A percentile compares a stretch with the other conserved stretches of the same genome.
These are phyloP conservation scores for Sciurus carolinensis DNA, from an alignment of 2,797 vertebrate genomes.

Conservation along the genomic window DNA sequence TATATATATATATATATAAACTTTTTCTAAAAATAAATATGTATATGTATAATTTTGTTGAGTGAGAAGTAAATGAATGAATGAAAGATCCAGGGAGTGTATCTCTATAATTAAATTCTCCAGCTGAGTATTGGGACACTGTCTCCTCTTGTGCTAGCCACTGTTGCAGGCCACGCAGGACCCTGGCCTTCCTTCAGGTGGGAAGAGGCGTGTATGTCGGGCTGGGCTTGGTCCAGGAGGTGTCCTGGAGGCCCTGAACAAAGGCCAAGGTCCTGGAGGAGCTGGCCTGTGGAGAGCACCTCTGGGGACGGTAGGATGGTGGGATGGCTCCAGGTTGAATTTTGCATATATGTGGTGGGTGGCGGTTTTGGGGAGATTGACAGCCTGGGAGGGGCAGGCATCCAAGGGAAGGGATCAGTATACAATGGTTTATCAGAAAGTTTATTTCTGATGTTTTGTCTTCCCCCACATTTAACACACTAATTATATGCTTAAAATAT, in stretches of 20 bases:
- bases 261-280: neutral
- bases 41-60: neutral
- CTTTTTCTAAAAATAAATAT: neutral
- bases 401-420: neutral
- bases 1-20: too few species aligned
- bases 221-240: too few species aligned
- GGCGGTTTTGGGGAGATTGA: neutral
- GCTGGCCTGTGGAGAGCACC: neutral
- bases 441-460: neutral
- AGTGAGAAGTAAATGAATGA: neutral
- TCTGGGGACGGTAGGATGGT: too few species aligned
- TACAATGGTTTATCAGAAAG: neutral
- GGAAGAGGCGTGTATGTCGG: too few species aligned
- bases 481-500: neutral
- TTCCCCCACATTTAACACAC: neutral
- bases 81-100: neutral
- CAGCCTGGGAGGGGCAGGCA: neutral
- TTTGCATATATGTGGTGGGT: accelerated
- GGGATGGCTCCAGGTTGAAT: neutral
- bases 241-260: neutral
- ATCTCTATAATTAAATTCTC: neutral
- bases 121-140: neutral
- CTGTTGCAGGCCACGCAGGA: neutral
- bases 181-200: neutral
- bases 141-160: neutral